Base-by-base conservation (phyloP, 2,888 invertebrate genomes). In the Tortrix viridana region DNA sequence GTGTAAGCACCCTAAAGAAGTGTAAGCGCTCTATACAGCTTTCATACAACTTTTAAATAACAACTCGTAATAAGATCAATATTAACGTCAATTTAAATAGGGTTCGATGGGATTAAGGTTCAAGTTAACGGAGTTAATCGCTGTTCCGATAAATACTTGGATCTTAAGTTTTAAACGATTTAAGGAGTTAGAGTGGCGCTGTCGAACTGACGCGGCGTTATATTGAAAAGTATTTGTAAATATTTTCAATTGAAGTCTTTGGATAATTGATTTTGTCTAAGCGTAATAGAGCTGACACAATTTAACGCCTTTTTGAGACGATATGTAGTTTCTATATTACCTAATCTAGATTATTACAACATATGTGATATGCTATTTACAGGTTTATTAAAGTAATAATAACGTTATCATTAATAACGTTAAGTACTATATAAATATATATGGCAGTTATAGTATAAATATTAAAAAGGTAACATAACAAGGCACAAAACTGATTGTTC, bases 61-160 rank as follows among this genome's bases (percentile, higher is more conserved):
- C 41, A 41, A 41, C 16, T 41, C 1, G 43, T 62, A 62, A 62
- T 46, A 38, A 50, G 56, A 62, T 62, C 44, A 46, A 49, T 61
- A 60, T 14, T 61, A 62, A 62, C 56, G 46, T 62, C 56, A 62
- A 56, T 49, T 18, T 50, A 46, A 62, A 56, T 48, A 52, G 62
- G 62, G 56, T 44, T 59, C 58, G 56, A 61, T 37, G 50, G 54
- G 62, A 57, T 62, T 62, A 57, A 57, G 46, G 56, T 50, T 50
- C 55, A 23, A 60, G 41, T 60, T 41, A 20, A 56, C 9, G 20
- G 19, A 60, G 41, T 60, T 47, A 20, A 61, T 23, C 32, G 26
- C 37, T 43, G 37, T 56, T 61, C 49, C 62, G 50, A 56, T 62
- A 62, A 62, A 62, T 62, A 61, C 55, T 44, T 57, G 52, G 59